Percentiles rank a stretch among this genome's conserved stretches.
Conservation (phyloP, 2,888 invertebrate genomes). For the Ptychoptera albimana region DNA sequence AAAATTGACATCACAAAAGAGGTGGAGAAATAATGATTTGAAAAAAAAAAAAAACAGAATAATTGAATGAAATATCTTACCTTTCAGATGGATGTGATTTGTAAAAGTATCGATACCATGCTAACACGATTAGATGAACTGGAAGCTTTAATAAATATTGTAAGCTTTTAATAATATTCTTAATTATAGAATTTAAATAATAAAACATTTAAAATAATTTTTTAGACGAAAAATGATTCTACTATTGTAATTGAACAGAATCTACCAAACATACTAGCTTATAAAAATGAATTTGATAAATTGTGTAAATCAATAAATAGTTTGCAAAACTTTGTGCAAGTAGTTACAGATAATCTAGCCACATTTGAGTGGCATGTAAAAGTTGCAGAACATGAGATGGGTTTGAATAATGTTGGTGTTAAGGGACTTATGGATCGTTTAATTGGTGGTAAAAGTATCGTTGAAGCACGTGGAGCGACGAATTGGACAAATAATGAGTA, state of each 20-base stretch:
- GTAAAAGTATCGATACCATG: constrained; percentile 49
- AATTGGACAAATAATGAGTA: constrained; percentile 22
- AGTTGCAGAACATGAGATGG: constrained; percentile 42
- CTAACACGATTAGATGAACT: constrained; percentile 48
- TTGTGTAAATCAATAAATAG: constrained; percentile 39
- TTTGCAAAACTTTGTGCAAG: constrained; percentile 36
- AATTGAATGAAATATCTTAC: background rate
- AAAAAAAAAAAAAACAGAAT: too few relatives aligned
- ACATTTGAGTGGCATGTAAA: constrained; percentile 40
- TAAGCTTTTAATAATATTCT: constrained; percentile 21
- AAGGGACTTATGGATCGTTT: constrained; percentile 44
- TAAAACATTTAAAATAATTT: constrained; percentile 4
- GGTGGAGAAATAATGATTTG: too few relatives aligned
- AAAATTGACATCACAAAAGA: constrained; percentile 37
- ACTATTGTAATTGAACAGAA: constrained; percentile 27
- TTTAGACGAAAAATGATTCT: constrained; percentile 23
- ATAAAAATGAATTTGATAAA: constrained; percentile 34
- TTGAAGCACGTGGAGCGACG: constrained; percentile 11
- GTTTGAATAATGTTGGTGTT: constrained; percentile 39
- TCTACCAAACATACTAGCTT: constrained; percentile 35
- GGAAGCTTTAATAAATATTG: constrained; percentile 42
- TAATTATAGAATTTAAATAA: constrained; percentile 11
- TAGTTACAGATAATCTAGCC: constrained; percentile 36
- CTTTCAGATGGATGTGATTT: constrained; percentile 33
- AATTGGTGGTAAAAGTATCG: constrained; percentile 22